Conservation (phyloP, 2,888 invertebrate genomes). For the Cenopis cana region DNA sequence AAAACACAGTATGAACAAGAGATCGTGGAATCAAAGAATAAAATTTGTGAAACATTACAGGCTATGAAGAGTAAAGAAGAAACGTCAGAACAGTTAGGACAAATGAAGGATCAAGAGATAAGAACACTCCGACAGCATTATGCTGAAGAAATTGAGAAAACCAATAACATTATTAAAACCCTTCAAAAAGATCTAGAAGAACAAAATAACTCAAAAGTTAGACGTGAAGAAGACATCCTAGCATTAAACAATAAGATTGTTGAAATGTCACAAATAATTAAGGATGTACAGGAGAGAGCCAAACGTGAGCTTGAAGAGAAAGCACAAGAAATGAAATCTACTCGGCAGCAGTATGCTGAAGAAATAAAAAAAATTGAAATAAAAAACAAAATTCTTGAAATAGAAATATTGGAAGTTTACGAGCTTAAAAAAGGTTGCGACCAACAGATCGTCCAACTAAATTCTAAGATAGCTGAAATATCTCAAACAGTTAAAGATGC, state of each 20-base stretch:
- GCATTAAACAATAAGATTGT: constrained; percentile 7
- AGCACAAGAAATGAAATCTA: not conserved
- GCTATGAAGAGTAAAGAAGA: not conserved
- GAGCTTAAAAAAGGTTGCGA: not conserved
- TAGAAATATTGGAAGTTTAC: constrained; percentile 10
- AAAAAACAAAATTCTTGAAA: constrained; percentile 7
- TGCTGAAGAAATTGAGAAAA: not conserved
- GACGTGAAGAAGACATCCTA: not conserved
- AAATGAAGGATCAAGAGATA: not conserved
- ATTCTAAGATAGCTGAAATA: not conserved
- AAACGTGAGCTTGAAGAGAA: not conserved
- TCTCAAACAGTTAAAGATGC: not conserved
- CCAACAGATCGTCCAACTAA: constrained; percentile 1
- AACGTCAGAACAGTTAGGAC: not conserved
- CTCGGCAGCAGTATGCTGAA: not conserved
- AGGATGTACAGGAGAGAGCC: not conserved
- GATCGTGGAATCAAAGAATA: constrained; percentile 3
- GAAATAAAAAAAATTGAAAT: constrained; percentile 13
- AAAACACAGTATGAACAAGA: constrained; percentile 1
- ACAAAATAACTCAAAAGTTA: not conserved
- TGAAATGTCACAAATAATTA: not conserved
- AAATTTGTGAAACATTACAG: not conserved
- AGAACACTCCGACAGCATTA: not conserved
- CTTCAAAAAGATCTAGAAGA: not conserved
- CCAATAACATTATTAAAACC: not conserved